Percentiles rank a stretch among this genome's conserved stretches.
Evolutionary conservation across 2,113 vertebrate species (phyloP).

Genomic region (Hepsetus odoe): DNA sequence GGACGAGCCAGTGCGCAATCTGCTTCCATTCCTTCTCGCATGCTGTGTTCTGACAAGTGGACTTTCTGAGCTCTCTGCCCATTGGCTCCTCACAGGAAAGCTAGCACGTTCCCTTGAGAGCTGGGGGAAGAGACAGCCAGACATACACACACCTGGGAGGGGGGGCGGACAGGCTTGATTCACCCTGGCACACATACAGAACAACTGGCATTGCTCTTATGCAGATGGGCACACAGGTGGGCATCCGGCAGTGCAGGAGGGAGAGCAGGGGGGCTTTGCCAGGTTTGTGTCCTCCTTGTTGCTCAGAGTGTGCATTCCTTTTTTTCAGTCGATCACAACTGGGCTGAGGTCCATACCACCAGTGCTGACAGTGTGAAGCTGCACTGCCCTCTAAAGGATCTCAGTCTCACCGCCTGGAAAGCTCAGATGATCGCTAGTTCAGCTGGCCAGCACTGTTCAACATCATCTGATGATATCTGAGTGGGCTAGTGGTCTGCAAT

Average conservation of each 20-base stretch:
- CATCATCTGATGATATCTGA: neutral
- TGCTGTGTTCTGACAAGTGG: constrained; percentile 34
- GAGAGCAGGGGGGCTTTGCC: constrained; percentile 62
- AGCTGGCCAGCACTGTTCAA: neutral
- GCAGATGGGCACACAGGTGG: constrained; percentile 82
- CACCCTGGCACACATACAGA: constrained; percentile 72
- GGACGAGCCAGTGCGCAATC: constrained; percentile 18
- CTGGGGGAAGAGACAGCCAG: constrained; percentile 37
- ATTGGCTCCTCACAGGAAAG: constrained; percentile 32
- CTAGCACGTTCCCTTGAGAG: neutral
- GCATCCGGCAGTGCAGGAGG: constrained; percentile 57
- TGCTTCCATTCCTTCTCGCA: constrained; percentile 26
- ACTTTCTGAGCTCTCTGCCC: constrained; percentile 30
- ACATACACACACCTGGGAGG: constrained; percentile 59
- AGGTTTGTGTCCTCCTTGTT: constrained; percentile 71
- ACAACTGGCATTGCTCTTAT: constrained; percentile 74
- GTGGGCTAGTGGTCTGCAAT: too few species aligned
- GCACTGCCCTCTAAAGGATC: constrained; percentile 69
- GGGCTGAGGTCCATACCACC: constrained; percentile 60
- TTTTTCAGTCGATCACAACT: constrained; percentile 69
- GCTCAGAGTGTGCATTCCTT: constrained; percentile 58
- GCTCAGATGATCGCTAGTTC: neutral
- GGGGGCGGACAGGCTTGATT: constrained; percentile 67
- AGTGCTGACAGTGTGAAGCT: constrained; percentile 60
- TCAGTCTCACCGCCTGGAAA: neutral